These are phyloP conservation scores for Sphaeridia pumilis DNA, from an alignment of 2,888 invertebrate species.

Conservation along the genomic window DNA sequence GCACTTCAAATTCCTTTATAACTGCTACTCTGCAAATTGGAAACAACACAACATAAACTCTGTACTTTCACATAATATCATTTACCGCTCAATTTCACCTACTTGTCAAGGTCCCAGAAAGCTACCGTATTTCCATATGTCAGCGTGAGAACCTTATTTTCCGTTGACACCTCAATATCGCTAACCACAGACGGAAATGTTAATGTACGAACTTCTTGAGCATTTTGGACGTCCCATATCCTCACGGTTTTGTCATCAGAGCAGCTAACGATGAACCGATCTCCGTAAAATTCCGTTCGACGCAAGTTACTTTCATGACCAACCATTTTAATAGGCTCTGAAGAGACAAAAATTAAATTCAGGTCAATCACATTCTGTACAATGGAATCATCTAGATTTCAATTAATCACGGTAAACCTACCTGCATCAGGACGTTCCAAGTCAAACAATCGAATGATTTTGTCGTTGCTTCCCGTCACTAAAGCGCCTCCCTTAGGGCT, in stretches of 20 bases:
- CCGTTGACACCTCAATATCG: slow-evolving; percentile 79
- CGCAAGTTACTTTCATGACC: slow-evolving; percentile 78
- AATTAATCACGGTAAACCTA: no score
- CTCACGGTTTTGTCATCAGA: slow-evolving; percentile 86
- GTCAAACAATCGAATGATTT: slow-evolving; percentile 81
- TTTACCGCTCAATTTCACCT: slow-evolving; percentile 37
- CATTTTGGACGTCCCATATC: slow-evolving; percentile 68
- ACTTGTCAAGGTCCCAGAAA: slow-evolving; percentile 53
- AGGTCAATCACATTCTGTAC: no score
- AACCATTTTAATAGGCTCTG: slow-evolving; percentile 62
- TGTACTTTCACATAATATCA: no score
- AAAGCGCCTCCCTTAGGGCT: slow-evolving; percentile 66
- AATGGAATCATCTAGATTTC: no score
- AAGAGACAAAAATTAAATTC: no score
- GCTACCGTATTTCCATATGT: slow-evolving; percentile 57
- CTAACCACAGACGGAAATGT: slow-evolving; percentile 74
- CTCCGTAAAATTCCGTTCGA: slow-evolving; percentile 73
- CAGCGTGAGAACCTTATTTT: slow-evolving; percentile 74
- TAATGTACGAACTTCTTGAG: slow-evolving; percentile 68
- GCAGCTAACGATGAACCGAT: slow-evolving; percentile 71
- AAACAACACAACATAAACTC: no score
- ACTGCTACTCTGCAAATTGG: slow-evolving; percentile 61
- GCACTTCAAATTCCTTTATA: slow-evolving; percentile 73
- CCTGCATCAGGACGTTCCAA: slow-evolving; percentile 73
- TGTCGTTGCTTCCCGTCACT: slow-evolving; percentile 90